Percentiles rank a stretch among this genome's conserved stretches.
These are phyloP conservation scores for Triops longicaudatus DNA, from an alignment of 1,140 invertebrate genomes.

Conservation along the genomic window DNA sequence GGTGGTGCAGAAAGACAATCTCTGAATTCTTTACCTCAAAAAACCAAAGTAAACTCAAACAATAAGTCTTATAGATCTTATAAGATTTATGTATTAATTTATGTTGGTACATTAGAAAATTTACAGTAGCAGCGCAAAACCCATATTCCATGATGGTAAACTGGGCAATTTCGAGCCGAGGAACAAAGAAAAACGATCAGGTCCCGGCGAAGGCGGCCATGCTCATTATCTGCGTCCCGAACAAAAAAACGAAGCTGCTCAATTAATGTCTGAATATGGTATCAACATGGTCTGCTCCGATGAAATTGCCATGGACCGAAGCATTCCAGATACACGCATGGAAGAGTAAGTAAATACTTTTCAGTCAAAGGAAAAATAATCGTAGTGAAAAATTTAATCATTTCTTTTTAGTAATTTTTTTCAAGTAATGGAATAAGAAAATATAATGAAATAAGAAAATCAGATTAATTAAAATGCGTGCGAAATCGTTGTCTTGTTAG, in stretches of 20 bases:
- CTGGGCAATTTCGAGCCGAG: constrained; percentile 48
- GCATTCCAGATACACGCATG: constrained; percentile 76
- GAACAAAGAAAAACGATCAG: constrained; percentile 48
- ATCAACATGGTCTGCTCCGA: constrained; percentile 97
- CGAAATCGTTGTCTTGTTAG: too few species aligned
- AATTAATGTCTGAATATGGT: constrained; percentile 78
- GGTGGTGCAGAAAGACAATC: constrained; percentile 21
- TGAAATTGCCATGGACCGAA: constrained; percentile 73
- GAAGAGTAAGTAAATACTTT: constrained; percentile 64
- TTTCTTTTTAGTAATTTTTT: too few species aligned
- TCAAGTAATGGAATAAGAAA: too few species aligned
- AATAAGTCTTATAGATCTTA: constrained; percentile 17
- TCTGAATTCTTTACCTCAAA: constrained; percentile 28
- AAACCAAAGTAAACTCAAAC: constrained; percentile 24
- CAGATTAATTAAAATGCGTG: too few species aligned
- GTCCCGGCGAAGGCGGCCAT: constrained; percentile 76
- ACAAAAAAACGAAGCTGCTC: constrained; percentile 63
- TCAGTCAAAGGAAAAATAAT: too few species aligned
- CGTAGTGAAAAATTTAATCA: too few species aligned
- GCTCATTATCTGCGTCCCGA: constrained; percentile 60
- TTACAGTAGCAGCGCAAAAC: constrained; percentile 22
- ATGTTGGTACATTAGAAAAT: background rate
- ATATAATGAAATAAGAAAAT: too few species aligned
- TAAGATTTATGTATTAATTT: background rate
- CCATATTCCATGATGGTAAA: constrained; percentile 39